phyloP scores from a whole-genome alignment of 2,888 invertebrate genomes.

The Perithous albicinctus region DNA sequence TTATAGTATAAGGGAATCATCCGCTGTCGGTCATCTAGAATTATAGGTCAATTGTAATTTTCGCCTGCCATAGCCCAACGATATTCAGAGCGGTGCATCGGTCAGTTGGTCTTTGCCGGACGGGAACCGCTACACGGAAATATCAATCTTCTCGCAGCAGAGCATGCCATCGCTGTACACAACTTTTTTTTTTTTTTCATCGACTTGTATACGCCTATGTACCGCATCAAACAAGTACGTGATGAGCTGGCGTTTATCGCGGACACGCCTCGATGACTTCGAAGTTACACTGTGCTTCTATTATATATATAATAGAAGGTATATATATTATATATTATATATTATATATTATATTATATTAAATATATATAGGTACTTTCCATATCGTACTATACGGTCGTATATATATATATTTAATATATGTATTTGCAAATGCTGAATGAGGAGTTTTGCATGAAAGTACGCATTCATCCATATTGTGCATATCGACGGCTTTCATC shows the following conservation, averaged over 20 bases:
- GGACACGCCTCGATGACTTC: conserved; percentile 26
- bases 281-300: not conserved
- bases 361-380: not conserved
- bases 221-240: conserved; percentile 2
- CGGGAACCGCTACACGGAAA: conserved; percentile 65
- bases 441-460: not conserved
- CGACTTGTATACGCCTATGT: conserved; percentile 6
- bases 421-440: not conserved
- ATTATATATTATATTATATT: no score
- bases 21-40: not conserved
- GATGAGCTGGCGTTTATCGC: conserved; percentile 36
- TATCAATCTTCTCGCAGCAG: conserved; percentile 57
- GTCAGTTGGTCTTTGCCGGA: conserved; percentile 32
- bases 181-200: conserved; percentile 1
- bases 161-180: conserved; percentile 27
- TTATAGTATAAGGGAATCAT: not conserved
- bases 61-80: conserved; percentile 28
- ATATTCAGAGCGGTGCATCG: conserved; percentile 28
- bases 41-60: conserved; percentile 42
- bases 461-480: not conserved
- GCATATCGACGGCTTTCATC: not conserved
- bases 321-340: no score
- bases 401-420: not conserved
- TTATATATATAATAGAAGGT: no score
- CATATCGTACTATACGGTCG: not conserved